Percentiles rank a stretch among this genome's conserved stretches.
phyloP scores from a whole-genome alignment of 1,140 invertebrate genomes.

The Drosophila jambulina region DNA sequence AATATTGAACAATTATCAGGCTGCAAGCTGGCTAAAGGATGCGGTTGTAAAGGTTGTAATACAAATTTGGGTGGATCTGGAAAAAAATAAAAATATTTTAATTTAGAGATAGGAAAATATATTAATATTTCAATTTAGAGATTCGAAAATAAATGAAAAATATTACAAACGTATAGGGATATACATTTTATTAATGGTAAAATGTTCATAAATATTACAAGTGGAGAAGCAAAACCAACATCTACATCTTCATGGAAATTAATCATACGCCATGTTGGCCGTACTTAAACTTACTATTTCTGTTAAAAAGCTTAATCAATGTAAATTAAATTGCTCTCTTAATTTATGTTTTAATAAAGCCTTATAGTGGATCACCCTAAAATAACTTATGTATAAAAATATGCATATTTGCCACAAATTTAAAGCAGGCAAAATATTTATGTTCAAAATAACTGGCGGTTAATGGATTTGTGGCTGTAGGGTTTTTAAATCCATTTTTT shows the following conservation, averaged over 20 bases:
- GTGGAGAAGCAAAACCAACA: background rate
- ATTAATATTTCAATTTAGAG: no score
- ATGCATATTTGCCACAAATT: background rate
- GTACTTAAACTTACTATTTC: background rate
- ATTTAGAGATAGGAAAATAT: background rate
- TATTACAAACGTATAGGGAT: background rate
- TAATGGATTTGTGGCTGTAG: background rate
- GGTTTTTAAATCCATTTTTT: background rate
- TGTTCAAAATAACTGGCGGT: background rate
- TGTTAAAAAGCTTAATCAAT: no score
- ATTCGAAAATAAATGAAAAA: background rate
- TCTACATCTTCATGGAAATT: background rate
- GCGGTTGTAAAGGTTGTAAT: background rate
- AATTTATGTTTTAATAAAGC: background rate
- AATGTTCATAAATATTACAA: background rate
- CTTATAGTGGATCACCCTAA: background rate
- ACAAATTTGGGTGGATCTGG: background rate
- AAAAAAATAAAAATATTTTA: background rate
- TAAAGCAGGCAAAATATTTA: background rate
- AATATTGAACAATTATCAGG: conserved; percentile 68
- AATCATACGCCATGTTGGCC: background rate
- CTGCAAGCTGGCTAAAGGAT: background rate
- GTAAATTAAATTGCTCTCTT: background rate
- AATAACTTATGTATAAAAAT: background rate
- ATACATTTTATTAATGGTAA: no score